These are phyloP conservation scores for Boleophthalmus pectinirostris DNA, from an alignment of 2,113 vertebrate species.

Conservation along the genomic window DNA sequence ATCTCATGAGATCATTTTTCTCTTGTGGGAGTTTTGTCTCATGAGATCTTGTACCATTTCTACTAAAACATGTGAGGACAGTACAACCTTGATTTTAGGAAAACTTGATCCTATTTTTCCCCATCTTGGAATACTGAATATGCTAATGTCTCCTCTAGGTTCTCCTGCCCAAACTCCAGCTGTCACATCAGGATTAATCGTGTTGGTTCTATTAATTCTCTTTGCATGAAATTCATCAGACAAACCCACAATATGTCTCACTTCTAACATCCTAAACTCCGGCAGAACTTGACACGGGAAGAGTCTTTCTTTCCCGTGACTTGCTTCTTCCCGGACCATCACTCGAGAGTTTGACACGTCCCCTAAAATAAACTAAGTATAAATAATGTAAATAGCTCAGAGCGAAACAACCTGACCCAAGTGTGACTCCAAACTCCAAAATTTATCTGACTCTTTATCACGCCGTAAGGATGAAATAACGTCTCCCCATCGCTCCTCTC, in stretches of 20 bases:
- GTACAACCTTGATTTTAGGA: no score
- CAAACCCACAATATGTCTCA: neutral
- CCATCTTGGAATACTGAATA: no score
- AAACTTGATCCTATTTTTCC: no score
- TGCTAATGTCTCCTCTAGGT: no score
- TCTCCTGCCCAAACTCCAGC: no score
- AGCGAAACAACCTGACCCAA: slow-evolving; percentile 38
- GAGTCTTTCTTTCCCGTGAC: neutral
- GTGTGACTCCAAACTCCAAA: slow-evolving; percentile 18
- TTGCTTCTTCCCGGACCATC: slow-evolving; percentile 35
- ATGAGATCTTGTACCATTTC: no score
- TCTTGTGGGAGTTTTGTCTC: no score
- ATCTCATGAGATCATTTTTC: no score
- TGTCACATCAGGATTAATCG: no score
- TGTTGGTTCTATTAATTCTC: no score
- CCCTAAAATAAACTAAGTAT: slow-evolving; percentile 46
- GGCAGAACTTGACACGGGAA: neutral
- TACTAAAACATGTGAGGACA: no score
- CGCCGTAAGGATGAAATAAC: slow-evolving; percentile 50
- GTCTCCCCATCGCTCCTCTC: slow-evolving; percentile 42
- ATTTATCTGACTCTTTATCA: slow-evolving; percentile 52
- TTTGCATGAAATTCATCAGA: no score
- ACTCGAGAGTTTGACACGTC: slow-evolving; percentile 39
- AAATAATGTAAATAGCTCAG: slow-evolving; percentile 32
- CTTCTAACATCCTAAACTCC: neutral